Base-by-base conservation (phyloP, 2,113 vertebrate genomes). In the Phrynocephalus versicolor region DNA sequence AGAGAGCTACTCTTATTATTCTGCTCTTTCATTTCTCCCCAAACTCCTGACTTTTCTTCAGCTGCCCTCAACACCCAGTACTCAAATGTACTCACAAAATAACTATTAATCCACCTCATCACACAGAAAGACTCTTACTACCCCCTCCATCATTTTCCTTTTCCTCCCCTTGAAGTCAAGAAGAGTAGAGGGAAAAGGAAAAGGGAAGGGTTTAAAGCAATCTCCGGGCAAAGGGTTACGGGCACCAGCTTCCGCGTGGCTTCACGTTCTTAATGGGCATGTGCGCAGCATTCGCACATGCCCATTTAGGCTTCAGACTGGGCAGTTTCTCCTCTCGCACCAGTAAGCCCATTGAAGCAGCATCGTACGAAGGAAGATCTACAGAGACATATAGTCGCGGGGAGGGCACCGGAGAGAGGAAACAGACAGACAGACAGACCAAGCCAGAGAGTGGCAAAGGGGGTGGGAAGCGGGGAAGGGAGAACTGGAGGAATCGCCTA, bases 231-330 rank as follows among this genome's bases (percentile, higher is more conserved):
- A 18, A 21, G 21, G 73, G 0, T 35, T 67, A 81, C 41, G 73
- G 41, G 75, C 67, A 85, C 14, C 83, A 41, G 0, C 83, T 37
- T 87, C 81, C 57, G 67, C 19, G 83, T 51, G 57, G 37, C 83
- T 73, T 78, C 30, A 37, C 41, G 35, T 74, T 69, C 86, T 75
- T 72, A 91, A 82, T 83, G 88, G 90, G 93, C 93, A 92, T 93
- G 93, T 93, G 93, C 91, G 39, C 27, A 15, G 76, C 18, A 45
- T 60, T 51, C 78, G 92, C 91, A 93, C 93, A 91, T 91, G 91
- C 93, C 90, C 93, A 88, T 70, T 90, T 45, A n/a, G 76, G 85
- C 88, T 2, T 41, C 69, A 83, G 58, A 83, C 57, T 64, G 80
- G 70, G 64, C 71, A 45, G 74, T n/a, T 64, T 62, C 35, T 35